Evolutionary conservation across 1,140 invertebrate species (phyloP).

Genomic region (Drosophila seguyi): DNA sequence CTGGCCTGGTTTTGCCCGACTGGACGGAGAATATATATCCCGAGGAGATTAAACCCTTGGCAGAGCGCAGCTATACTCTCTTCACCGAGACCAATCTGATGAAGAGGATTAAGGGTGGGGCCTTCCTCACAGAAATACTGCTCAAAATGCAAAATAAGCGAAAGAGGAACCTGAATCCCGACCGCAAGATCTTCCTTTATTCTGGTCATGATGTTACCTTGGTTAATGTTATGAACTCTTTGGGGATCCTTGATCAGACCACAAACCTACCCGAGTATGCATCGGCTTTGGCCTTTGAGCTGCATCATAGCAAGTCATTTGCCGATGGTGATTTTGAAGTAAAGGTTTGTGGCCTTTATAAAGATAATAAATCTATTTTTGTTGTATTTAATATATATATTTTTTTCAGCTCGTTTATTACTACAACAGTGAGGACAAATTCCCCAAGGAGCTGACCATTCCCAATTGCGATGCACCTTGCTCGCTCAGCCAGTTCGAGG

Average conservation of each 20-base stretch:
- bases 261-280: conserved; percentile 89
- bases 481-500: conserved; percentile 84
- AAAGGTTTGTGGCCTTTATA: conserved; percentile 74
- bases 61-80: conserved; percentile 89
- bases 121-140: conserved; percentile 86
- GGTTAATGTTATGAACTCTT: conserved; percentile 89
- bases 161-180: conserved; percentile 69
- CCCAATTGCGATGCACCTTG: conserved; percentile 86
- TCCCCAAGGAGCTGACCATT: conserved; percentile 85
- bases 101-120: conserved; percentile 90
- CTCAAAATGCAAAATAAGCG: conserved; percentile 85
- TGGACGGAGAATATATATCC: conserved; percentile 91
- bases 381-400: conserved; percentile 12
- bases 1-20: conserved; percentile 89
- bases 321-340: conserved; percentile 85
- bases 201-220: conserved; percentile 91
- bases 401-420: conserved; percentile 77
- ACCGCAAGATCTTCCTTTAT: conserved; percentile 88
- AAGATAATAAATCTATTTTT: no score
- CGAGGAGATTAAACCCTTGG: conserved; percentile 88
- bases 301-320: conserved; percentile 86
- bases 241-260: conserved; percentile 88
- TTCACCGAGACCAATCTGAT: conserved; percentile 90
- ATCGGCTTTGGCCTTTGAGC: conserved; percentile 89
- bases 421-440: conserved; percentile 84